These are phyloP conservation scores for Pseudonaja textilis DNA, from an alignment of 2,113 vertebrate species.

Conservation along the genomic window DNA sequence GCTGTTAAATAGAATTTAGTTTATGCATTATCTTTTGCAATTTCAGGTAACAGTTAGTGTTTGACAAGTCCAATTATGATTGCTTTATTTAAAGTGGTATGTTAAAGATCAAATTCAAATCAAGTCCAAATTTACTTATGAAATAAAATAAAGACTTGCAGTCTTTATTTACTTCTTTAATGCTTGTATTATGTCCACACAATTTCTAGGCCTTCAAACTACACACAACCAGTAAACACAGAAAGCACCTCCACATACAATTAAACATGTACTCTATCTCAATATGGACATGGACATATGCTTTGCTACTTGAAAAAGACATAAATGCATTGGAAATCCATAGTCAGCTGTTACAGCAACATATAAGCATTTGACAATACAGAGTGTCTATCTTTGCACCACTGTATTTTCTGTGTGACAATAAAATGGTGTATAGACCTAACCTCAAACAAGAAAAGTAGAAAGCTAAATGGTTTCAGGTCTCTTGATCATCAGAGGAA, in stretches of 20 bases:
- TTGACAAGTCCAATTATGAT: not conserved
- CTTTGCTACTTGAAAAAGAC: not conserved
- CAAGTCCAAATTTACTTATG: not conserved
- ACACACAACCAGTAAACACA: not conserved
- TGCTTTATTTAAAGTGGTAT: not conserved
- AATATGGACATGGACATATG: not conserved
- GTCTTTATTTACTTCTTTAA: not conserved
- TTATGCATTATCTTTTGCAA: not conserved
- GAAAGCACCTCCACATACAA: not conserved
- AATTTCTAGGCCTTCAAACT: not conserved
- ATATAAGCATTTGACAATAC: not conserved
- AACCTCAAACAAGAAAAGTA: not conserved
- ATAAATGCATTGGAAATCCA: not conserved
- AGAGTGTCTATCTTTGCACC: not conserved
- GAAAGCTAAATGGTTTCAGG: conserved; percentile 22
- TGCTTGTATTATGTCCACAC: not conserved
- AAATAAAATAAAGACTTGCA: conserved; percentile 17
- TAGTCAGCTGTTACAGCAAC: not conserved
- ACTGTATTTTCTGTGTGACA: not conserved
- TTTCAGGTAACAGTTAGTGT: not conserved
- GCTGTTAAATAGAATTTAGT: not conserved
- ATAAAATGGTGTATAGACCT: conserved; percentile 5
- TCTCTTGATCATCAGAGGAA: conserved; percentile 43
- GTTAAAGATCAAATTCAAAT: conserved; percentile 27
- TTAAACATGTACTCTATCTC: not conserved